Base-by-base conservation (phyloP, 2,888 invertebrate species). In the Plagodis pulveraria region DNA sequence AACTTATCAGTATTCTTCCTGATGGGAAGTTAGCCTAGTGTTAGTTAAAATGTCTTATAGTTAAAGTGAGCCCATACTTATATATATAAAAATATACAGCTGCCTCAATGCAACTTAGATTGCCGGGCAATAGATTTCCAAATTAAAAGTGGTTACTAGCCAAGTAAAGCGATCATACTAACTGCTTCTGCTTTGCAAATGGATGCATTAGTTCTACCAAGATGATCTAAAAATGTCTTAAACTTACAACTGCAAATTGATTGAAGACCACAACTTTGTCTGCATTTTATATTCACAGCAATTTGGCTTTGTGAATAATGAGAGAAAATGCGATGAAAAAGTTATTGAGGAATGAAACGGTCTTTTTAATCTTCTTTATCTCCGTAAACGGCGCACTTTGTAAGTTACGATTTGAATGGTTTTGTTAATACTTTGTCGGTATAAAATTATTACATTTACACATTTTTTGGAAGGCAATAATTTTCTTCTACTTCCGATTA, bases 301-400 rank as follows among this genome's bases (percentile, higher is more conserved):
- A 53, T 53, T 53, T 53, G 34, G 41, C 47, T 41, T 41, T 33
- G 47, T 33, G 47, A 47, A 54, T 54, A 54, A 54, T 54, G 54
- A 54, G 47, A 41, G 40, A 10, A 40, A 22, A 52, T 34, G 51
- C 51, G 35, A 44, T 51, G 51, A 51, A 51, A 51, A 51, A 54
- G 54, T 54, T 47, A 54, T 47, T 47, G 54, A 42, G 47, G 54
- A 46, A 40, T 34, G 35, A 11, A 42, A 50, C 22, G 10, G 36
- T 41, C 35, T 41, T 54, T 54, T 54, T 53, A 46, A 46, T 46
- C 40, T 46, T 38, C 40, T 44, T 53, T 33, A 40, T 53, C 52
- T 46, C 8, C 33, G 35, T 34, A 40, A 52, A 32, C n/a, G 47
- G 22, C 42, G 9, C 32, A n/a, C 35, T 49, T 40, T 49, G 41